Conservation (phyloP, 2,797 vertebrate genomes). For the Momotus momota region DNA sequence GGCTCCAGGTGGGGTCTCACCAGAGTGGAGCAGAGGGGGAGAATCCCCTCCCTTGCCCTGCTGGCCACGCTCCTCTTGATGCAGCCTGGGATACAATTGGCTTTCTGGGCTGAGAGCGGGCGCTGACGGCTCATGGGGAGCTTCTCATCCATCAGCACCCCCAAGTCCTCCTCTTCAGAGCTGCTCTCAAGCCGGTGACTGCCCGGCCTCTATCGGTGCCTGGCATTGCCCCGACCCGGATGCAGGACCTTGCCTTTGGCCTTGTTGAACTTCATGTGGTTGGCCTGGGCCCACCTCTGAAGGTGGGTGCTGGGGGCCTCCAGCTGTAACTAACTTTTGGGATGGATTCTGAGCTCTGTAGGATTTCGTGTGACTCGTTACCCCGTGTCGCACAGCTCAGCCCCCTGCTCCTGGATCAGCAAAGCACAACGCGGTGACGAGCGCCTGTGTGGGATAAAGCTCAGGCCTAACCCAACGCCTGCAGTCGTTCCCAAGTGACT, state of each 20-base stretch:
- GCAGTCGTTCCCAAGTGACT: background rate
- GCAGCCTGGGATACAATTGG: too few relatives aligned
- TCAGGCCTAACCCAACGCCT: background rate
- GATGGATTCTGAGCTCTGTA: background rate
- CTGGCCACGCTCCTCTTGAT: too few relatives aligned
- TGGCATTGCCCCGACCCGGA: background rate
- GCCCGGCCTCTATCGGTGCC: too few relatives aligned
- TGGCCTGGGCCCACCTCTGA: background rate
- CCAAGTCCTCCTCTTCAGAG: too few relatives aligned
- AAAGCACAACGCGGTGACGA: background rate
- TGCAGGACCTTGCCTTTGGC: too few relatives aligned
- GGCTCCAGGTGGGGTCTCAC: too few relatives aligned
- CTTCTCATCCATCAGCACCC: too few relatives aligned
- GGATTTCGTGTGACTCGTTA: background rate
- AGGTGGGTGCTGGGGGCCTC: background rate
- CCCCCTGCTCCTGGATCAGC: background rate
- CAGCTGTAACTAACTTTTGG: background rate
- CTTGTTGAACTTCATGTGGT: background rate
- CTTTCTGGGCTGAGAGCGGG: too few relatives aligned
- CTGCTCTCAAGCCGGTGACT: too few relatives aligned
- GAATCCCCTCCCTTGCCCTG: too few relatives aligned
- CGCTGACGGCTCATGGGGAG: too few relatives aligned
- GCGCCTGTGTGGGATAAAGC: background rate
- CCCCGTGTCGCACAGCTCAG: background rate
- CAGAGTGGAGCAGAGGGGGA: too few relatives aligned